Evolutionary conservation across 2,113 vertebrate species (phyloP).

Genomic region (Lynx canadensis): DNA sequence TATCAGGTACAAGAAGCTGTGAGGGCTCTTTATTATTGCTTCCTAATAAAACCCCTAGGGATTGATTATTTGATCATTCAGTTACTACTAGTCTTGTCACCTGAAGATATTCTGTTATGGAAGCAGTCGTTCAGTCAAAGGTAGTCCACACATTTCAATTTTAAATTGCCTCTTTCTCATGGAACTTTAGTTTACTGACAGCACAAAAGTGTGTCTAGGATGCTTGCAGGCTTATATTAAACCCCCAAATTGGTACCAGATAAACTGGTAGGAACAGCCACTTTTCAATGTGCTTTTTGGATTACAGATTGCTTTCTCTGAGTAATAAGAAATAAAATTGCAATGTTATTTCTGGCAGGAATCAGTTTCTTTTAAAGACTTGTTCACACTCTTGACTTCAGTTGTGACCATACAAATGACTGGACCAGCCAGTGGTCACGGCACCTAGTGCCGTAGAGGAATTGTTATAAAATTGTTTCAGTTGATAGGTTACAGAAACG

Average conservation of each 20-base stretch:
- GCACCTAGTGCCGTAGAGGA: not conserved
- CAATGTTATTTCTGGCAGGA: slow-evolving; percentile 67
- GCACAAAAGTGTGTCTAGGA: slow-evolving; percentile 59
- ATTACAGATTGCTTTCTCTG: slow-evolving; percentile 42
- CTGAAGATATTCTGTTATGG: slow-evolving; percentile 51
- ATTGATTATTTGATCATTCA: not conserved
- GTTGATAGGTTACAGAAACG: slow-evolving; percentile 2
- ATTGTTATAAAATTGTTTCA: slow-evolving; percentile 46
- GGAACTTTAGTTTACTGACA: slow-evolving; percentile 62
- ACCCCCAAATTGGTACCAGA: slow-evolving; percentile 64
- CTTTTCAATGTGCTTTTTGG: slow-evolving; percentile 66
- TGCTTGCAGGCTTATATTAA: slow-evolving; percentile 72
- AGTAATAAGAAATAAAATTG: slow-evolving; percentile 69
- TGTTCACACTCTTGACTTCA: slow-evolving; percentile 66
- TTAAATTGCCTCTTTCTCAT: slow-evolving; percentile 59
- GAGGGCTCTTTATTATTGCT: not conserved
- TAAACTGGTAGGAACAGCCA: slow-evolving; percentile 47
- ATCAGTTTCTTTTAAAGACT: slow-evolving; percentile 64
- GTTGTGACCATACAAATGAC: slow-evolving; percentile 47
- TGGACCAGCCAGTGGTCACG: slow-evolving; percentile 6
- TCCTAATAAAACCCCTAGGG: not conserved
- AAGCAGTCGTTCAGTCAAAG: slow-evolving; percentile 58
- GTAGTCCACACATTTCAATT: slow-evolving; percentile 63
- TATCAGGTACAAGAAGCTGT: not conserved
- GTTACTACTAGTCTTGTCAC: not conserved